Conservation (phyloP, 2,888 invertebrate genomes). For the Matsumyia berberina region DNA sequence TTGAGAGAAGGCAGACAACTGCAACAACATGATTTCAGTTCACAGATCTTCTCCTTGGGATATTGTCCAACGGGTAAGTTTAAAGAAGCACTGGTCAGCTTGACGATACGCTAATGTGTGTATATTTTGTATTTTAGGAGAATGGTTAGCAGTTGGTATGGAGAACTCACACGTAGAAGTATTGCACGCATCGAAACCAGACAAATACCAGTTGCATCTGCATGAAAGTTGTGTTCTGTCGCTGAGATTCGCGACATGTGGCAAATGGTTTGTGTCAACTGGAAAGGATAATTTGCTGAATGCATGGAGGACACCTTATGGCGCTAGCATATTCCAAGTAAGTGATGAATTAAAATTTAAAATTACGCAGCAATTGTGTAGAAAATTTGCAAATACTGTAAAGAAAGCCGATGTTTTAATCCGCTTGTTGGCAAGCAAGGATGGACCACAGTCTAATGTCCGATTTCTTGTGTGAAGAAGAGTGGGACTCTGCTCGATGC, state of each 20-base stretch:
- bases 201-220: slow-evolving; percentile 97
- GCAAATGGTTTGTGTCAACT: slow-evolving; percentile 99
- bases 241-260: slow-evolving; percentile 96
- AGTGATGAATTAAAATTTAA: slow-evolving; percentile 57
- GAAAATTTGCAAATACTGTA: too few relatives aligned
- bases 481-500: too few relatives aligned
- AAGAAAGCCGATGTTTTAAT: too few relatives aligned
- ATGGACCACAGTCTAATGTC: too few relatives aligned
- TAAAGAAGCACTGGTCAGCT: slow-evolving; percentile 80
- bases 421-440: too few relatives aligned
- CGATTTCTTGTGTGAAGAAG: too few relatives aligned
- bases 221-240: slow-evolving; percentile 99
- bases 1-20: slow-evolving; percentile 95
- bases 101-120: slow-evolving; percentile 88
- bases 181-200: slow-evolving; percentile 94
- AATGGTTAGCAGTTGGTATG: slow-evolving; percentile 99
- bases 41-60: slow-evolving; percentile 93
- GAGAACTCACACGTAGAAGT: slow-evolving; percentile 99
- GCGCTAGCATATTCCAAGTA: slow-evolving; percentile 99
- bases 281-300: slow-evolving; percentile 99
- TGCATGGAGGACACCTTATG: slow-evolving; percentile 99
- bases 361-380: too few relatives aligned
- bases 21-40: slow-evolving; percentile 97
- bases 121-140: slow-evolving; percentile 85
- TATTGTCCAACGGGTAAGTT: slow-evolving; percentile 94